These are phyloP conservation scores for Thunnus thynnus DNA, from an alignment of 2,113 vertebrate species.

Conservation along the genomic window DNA sequence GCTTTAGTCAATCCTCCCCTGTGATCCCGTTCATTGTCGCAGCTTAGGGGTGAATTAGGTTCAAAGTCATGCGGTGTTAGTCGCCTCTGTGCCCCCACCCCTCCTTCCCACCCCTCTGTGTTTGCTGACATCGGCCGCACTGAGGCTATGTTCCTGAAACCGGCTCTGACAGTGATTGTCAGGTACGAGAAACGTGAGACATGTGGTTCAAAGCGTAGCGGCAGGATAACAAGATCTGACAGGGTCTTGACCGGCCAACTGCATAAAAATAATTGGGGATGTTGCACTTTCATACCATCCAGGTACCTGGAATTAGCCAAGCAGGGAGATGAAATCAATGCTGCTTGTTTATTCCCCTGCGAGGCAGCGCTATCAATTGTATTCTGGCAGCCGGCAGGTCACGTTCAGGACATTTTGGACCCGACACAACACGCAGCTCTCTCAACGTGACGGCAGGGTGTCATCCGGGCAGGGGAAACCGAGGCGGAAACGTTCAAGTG, in stretches of 20 bases:
- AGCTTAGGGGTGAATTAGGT: conserved; percentile 39
- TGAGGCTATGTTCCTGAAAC: conserved; percentile 3
- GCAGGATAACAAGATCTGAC: conserved; percentile 6
- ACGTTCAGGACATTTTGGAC: conserved; percentile 20
- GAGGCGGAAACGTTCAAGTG: conserved; percentile 17
- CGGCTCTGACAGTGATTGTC: conserved; percentile 36
- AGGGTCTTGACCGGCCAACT: not conserved
- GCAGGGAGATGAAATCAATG: conserved; percentile 20
- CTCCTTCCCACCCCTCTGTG: not conserved
- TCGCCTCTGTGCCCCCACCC: not conserved
- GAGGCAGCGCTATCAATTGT: conserved; percentile 17
- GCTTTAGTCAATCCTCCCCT: conserved; percentile 46
- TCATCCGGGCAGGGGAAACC: not conserved
- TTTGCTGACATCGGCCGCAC: conserved; percentile 7
- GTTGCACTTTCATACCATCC: not conserved
- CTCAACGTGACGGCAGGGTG: conserved; percentile 5
- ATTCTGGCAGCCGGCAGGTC: conserved; percentile 2
- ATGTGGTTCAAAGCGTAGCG: not conserved
- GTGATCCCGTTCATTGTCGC: conserved; percentile 32
- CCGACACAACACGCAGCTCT: not conserved
- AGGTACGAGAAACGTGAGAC: not conserved
- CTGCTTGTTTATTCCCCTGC: conserved; percentile 32
- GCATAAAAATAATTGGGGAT: not conserved
- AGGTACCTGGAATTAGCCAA: not conserved
- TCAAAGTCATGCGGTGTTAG: conserved; percentile 45